Percentiles rank a stretch among this genome's conserved stretches.
These are phyloP conservation scores for Monoplex corrugatus DNA, from an alignment of 2,888 invertebrate species.

Conservation along the genomic window DNA sequence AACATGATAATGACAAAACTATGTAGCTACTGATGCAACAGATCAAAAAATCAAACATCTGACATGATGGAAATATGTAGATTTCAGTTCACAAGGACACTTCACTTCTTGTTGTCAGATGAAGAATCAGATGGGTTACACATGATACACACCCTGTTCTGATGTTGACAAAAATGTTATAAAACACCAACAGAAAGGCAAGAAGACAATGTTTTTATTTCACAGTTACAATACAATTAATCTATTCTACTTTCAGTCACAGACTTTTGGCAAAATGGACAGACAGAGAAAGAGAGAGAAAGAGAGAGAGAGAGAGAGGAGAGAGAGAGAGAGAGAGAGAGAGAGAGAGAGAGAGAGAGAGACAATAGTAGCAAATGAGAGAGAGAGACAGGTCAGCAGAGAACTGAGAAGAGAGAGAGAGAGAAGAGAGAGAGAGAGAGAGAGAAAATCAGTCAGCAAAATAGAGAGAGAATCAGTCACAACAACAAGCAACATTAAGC, in stretches of 20 bases:
- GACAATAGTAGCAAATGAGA: neutral
- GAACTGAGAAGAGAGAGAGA: neutral
- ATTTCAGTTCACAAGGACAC: neutral
- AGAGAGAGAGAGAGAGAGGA: slow-evolving; percentile 6
- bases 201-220: neutral
- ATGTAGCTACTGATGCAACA: too few species aligned
- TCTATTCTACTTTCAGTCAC: too few species aligned
- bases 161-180: neutral
- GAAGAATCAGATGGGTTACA: neutral
- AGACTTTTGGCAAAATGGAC: slow-evolving; percentile 10
- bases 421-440: neutral
- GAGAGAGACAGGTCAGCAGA: neutral
- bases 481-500: too few species aligned
- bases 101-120: neutral
- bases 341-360: too few species aligned
- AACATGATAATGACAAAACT: too few species aligned
- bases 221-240: neutral
- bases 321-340: neutral
- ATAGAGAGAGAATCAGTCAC: neutral
- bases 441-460: neutral
- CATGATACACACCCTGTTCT: neutral
- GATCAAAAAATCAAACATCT: neutral
- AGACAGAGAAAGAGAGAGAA: neutral
- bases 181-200: neutral
- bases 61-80: neutral